These are phyloP conservation scores for Premnoplex brunnescens DNA, from an alignment of 2,797 vertebrate genomes.

Conservation along the genomic window DNA sequence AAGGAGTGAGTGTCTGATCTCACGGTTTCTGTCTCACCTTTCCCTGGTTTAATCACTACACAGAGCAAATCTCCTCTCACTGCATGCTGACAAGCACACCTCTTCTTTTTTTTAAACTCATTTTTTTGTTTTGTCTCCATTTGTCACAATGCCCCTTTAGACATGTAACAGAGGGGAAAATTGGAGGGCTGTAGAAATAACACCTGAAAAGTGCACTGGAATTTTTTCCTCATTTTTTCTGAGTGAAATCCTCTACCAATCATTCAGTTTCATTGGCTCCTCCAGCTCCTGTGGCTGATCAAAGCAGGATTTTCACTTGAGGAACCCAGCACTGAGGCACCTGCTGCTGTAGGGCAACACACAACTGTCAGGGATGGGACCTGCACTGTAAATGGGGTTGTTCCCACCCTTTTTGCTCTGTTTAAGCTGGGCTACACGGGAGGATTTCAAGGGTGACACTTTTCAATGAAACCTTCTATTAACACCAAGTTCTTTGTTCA, in stretches of 20 bases:
- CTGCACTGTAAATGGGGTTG: accelerated
- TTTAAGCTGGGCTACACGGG: not conserved
- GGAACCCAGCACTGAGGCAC: accelerated
- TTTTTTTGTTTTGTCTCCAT: not conserved
- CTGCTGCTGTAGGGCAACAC: accelerated
- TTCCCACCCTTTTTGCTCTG: not conserved
- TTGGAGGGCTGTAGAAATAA: not conserved
- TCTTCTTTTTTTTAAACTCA: not conserved
- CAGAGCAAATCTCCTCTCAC: not conserved
- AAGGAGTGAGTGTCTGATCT: not conserved
- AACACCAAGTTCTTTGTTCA: accelerated
- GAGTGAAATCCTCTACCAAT: not conserved
- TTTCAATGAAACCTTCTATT: accelerated
- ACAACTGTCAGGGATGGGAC: accelerated
- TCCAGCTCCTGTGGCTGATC: not conserved
- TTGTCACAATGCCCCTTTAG: not conserved
- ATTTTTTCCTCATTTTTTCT: not conserved
- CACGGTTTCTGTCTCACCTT: not conserved
- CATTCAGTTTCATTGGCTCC: not conserved
- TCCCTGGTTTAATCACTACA: not conserved
- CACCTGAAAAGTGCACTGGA: not conserved
- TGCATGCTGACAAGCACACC: not conserved
- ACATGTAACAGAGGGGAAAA: not conserved
- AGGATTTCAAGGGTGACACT: not conserved
- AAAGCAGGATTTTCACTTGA: not conserved